Evolutionary conservation across 2,888 invertebrate species (phyloP).

Genomic region (Drosophila aldrichi): DNA sequence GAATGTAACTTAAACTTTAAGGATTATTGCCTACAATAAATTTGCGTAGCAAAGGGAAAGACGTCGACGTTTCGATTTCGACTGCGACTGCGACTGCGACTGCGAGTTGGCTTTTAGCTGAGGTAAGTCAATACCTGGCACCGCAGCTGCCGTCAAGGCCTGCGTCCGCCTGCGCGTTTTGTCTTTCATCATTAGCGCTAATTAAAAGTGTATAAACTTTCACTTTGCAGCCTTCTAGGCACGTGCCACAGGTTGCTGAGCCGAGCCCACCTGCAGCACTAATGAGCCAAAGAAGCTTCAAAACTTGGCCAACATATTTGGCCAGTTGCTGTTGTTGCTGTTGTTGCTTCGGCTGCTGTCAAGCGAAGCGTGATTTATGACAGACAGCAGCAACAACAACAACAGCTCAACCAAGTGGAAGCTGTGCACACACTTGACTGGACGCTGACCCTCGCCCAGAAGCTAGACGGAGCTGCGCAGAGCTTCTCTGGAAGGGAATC

Average conservation of each 20-base stretch:
- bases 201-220: conserved; percentile 80
- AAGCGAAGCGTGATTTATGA: conserved; percentile 72
- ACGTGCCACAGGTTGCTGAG: conserved; percentile 62
- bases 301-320: conserved; percentile 4
- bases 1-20: conserved; percentile 83
- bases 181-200: conserved; percentile 78
- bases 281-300: conserved; percentile 50
- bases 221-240: conserved; percentile 59
- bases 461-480: neutral
- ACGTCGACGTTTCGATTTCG: neutral
- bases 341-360: conserved; percentile 37
- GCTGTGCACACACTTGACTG: conserved; percentile 56
- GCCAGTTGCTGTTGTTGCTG: conserved; percentile 1
- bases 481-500: conserved; percentile 52
- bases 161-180: conserved; percentile 15
- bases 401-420: conserved; percentile 66
- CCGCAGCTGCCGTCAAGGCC: neutral
- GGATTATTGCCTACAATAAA: conserved; percentile 83
- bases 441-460: conserved; percentile 42
- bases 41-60: conserved; percentile 57
- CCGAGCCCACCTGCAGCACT: conserved; percentile 56
- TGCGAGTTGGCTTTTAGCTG: conserved; percentile 51
- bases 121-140: conserved; percentile 63
- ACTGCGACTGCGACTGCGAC: neutral
- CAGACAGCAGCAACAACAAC: conserved; percentile 36